Evolutionary conservation across 2,797 vertebrate species (phyloP).

Genomic region (Sparidentex hasta): DNA sequence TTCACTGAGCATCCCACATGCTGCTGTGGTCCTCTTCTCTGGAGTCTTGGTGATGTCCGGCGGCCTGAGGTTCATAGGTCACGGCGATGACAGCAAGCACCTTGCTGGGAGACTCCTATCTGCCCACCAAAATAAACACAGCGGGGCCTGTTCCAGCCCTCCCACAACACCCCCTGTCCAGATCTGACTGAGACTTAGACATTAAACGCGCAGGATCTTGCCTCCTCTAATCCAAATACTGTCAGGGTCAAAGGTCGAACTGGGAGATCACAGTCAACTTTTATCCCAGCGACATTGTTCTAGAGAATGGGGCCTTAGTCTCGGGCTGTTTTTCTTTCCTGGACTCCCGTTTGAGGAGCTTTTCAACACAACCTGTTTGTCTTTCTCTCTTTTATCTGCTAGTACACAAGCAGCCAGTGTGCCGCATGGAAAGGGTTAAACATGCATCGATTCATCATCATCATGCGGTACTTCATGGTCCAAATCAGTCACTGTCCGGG

Average conservation of each 20-base stretch:
- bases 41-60: constrained; percentile 75
- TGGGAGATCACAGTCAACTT: constrained; percentile 81
- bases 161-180: constrained; percentile 69
- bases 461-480: constrained; percentile 2
- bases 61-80: constrained; percentile 83
- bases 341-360: constrained; percentile 81
- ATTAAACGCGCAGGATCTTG: constrained; percentile 78
- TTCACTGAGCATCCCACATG: constrained; percentile 69
- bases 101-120: constrained; percentile 84
- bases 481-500: background rate
- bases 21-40: constrained; percentile 64
- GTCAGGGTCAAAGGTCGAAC: constrained; percentile 75
- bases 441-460: constrained; percentile 1
- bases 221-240: constrained; percentile 83
- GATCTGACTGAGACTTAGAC: constrained; percentile 68
- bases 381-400: constrained; percentile 51
- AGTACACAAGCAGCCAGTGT: constrained; percentile 58
- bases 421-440: constrained; percentile 1
- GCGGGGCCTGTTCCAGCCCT: constrained; percentile 65
- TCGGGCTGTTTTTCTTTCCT: constrained; percentile 84
- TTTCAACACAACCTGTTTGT: constrained; percentile 70
- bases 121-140: constrained; percentile 85
- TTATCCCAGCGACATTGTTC: constrained; percentile 77
- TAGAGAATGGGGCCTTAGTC: constrained; percentile 74
- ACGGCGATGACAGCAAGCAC: constrained; percentile 87